Conservation (phyloP, 2,113 vertebrate species). For the Rhinolophus sinicus region DNA sequence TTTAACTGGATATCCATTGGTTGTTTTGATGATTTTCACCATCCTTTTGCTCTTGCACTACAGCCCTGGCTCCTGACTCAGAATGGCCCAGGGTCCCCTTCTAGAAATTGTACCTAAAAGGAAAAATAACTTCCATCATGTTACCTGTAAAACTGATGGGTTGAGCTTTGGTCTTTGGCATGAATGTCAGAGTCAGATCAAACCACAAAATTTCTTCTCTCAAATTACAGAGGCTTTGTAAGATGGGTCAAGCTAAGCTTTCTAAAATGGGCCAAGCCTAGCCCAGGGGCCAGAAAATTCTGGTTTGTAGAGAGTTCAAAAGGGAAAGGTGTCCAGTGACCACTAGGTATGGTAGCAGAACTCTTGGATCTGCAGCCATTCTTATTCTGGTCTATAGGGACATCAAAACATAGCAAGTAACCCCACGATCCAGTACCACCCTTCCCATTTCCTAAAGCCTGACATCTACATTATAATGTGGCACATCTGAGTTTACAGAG, state of each 20-base stretch:
- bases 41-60: background rate
- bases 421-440: background rate
- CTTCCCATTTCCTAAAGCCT: background rate
- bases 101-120: background rate
- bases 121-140: background rate
- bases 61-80: background rate
- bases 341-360: background rate
- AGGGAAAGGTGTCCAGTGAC: background rate
- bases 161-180: background rate
- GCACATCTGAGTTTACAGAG: background rate
- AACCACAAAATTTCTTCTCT: background rate
- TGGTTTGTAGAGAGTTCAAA: background rate
- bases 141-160: background rate
- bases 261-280: background rate
- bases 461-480: background rate
- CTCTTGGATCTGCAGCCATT: background rate
- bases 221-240: background rate
- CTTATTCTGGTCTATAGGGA: background rate
- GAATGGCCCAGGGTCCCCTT: background rate
- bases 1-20: background rate
- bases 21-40: background rate
- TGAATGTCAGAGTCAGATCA: background rate
- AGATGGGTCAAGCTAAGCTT: background rate
- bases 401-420: background rate
- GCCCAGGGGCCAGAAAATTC: background rate